Evolutionary conservation across 64 coral and sea anemone species (phyloP), one percentile per base, ranked within the genome.

Genomic region (Astreopora myriophthalma): DNA sequence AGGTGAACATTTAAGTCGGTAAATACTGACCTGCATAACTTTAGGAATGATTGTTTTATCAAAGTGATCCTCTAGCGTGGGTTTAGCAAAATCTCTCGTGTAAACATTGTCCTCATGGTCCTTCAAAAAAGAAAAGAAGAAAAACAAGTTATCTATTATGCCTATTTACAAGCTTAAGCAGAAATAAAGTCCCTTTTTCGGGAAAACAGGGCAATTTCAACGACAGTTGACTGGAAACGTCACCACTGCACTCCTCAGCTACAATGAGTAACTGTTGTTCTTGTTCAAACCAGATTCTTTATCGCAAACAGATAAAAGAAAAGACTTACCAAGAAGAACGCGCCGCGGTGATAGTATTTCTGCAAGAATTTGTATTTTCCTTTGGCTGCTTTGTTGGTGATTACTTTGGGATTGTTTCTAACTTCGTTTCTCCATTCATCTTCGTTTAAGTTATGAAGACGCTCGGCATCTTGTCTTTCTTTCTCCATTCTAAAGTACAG

Each of bases 31-130:
- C 90, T 98, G 96, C 96, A 98, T 98, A 64, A 98, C 96, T 95
- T 98, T 98, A 30, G 96, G 96, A 67, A 98, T 42, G 36, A 98
- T 79, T 42, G 93, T 95, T 71, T 98, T 98, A 58, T 98, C 96
- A 87, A 98, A 98, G 76, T 95, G 96, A 95, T 98, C 96, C 80
- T 98, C 96, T 42, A 98, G 46, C 23, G 96, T 98, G 6, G 96
- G 96, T 52, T 88, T 89, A n/a, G 89, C 79, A 48, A 98, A 95
- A 74, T 98, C 93, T n/a, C 87, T 85, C 57, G 33, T 98, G 86
- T 90, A 93, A 30, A 98, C 89, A 35, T 23, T 27, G 31, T 98
- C 93, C 32, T 98, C 96, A 64, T 92, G n/a, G 69, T 95, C 86
- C 96, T 98, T 16, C 22, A 26, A 87, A 71, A 67, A 16, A 64